Evolutionary conservation across 1,140 invertebrate species (phyloP).

Genomic region (Octopus bimaculoides): DNA sequence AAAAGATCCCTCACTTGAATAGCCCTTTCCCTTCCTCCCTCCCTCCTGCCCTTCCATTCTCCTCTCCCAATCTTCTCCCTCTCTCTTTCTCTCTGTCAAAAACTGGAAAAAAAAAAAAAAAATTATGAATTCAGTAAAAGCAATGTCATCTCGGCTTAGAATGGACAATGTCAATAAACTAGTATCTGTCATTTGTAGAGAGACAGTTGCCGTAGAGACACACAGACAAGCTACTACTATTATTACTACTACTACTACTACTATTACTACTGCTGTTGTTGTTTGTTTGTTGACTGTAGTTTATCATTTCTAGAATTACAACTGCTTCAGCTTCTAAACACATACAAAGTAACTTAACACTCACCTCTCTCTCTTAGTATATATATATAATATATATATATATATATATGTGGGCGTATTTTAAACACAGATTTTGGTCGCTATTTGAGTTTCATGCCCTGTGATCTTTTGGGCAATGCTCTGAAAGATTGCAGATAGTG

Average conservation of each 20-base stretch:
- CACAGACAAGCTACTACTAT: neutral
- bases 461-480: no score
- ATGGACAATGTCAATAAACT: neutral
- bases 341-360: neutral
- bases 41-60: neutral
- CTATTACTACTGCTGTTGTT: neutral
- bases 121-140: neutral
- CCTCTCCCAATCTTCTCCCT: neutral
- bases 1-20: neutral
- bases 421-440: no score
- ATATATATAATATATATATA: neutral
- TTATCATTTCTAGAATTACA: neutral
- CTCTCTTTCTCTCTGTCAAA: neutral
- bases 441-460: no score
- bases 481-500: no score
- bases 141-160: neutral
- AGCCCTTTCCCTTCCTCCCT: neutral
- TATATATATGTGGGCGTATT: no score
- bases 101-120: neutral
- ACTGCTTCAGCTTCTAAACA: neutral
- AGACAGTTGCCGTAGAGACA: neutral
- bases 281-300: neutral
- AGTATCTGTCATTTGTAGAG: neutral
- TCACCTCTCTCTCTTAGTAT: neutral
- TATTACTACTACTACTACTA: neutral